Base-by-base conservation (phyloP, 2,113 vertebrate genomes). In the Cavia aperea region DNA sequence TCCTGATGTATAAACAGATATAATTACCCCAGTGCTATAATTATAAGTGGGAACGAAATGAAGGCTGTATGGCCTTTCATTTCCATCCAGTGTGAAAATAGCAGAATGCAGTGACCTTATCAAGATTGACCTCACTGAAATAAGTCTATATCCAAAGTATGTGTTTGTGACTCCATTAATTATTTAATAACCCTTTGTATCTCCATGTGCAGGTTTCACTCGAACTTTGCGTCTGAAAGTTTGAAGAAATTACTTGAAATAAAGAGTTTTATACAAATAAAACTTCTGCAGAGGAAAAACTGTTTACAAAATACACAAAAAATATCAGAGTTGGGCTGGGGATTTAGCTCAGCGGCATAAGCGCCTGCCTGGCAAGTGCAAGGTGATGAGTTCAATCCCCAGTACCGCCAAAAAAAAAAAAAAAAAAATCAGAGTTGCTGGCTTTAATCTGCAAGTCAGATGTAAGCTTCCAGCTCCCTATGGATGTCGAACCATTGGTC, bases 161-260 rank as follows among this genome's bases (percentile, higher is more conserved):
- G 86, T 63, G 84, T 90, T 79, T 23, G 13, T 89, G 39, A 88
- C 73, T 91, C 91, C 56, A 36, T 26, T 66, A 93, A 26, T 46
- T 94, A 83, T 93, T 88, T 68, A 94, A 91, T 93, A 87, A 88
- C 51, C 43, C 62, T 54, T 94, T 94, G 66, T 95, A 68, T 92
- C 88, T 93, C 10, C 78, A 85, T 86, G 70, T 92, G 63, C 84
- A 88, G 94, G 91, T 70, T 79, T 96, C 49, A 88, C 81, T 94
- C 84, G 89, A 87, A 89, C 96, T 97, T 95, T 96, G 86, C 93
- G 81, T 96, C 91, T 95, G 68, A 95, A 96, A 94, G 54, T 96
- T 97, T 97, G 92, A 96, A 88, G 94, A 91, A 66, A 97, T 96
- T 97, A 96, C 90, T 95, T 96, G 86, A 96, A 96, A 95, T 91